A percentile compares a stretch with the other conserved stretches of the same genome.
Evolutionary conservation across 2,113 vertebrate species (phyloP).

Genomic region (Pogona vitticeps): DNA sequence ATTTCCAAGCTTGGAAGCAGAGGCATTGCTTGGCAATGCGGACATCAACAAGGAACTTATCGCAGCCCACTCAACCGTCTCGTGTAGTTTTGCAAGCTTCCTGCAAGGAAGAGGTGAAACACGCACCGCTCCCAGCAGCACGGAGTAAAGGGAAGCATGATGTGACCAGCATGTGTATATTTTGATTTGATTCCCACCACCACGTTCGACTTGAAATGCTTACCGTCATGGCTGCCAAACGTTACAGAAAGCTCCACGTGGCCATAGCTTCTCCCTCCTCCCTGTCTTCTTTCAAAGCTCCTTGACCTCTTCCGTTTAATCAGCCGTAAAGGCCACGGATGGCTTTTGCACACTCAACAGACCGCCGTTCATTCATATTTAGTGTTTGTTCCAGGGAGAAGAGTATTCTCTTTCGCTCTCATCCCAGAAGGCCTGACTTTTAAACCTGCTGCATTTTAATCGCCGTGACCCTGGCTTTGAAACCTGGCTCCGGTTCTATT

Average conservation of each 20-base stretch:
- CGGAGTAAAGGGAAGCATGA: background rate
- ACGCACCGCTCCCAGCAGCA: background rate
- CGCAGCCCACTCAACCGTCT: too few relatives aligned
- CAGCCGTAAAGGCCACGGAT: conserved; percentile 45
- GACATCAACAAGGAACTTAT: too few relatives aligned
- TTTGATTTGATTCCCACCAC: background rate
- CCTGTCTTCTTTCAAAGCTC: background rate
- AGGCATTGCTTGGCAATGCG: too few relatives aligned
- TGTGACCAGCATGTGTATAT: background rate
- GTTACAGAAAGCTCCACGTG: too few relatives aligned
- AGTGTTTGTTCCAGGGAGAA: conserved; percentile 71
- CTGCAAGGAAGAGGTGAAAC: background rate
- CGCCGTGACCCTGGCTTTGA: conserved; percentile 39
- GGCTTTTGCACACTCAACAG: conserved; percentile 21
- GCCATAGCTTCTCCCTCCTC: too few relatives aligned
- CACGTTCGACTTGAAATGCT: background rate
- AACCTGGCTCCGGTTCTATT: conserved; percentile 43
- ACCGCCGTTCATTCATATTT: conserved; percentile 68
- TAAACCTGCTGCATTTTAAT: conserved; percentile 53
- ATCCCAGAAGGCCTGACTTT: conserved; percentile 44
- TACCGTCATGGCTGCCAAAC: background rate
- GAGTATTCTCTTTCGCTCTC: conserved; percentile 59
- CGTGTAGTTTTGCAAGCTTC: background rate
- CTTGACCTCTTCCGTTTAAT: conserved; percentile 10
- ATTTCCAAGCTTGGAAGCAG: too few relatives aligned